These are phyloP conservation scores for Hypolimnas misippus DNA, from an alignment of 2,888 invertebrate genomes.

Conservation along the genomic window DNA sequence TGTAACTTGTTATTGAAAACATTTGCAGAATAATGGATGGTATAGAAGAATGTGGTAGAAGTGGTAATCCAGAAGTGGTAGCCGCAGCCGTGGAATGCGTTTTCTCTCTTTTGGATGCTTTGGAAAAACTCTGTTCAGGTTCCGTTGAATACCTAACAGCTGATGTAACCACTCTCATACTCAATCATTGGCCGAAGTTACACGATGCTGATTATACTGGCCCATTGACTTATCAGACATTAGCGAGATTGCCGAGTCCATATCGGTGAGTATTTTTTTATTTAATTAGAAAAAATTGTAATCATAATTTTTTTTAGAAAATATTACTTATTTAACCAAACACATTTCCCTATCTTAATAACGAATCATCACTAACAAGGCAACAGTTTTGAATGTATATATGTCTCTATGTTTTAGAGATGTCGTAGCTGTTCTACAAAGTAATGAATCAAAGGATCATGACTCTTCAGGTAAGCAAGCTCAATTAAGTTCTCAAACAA, in stretches of 20 bases:
- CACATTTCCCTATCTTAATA: too few relatives aligned
- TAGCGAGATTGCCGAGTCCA: slow-evolving; percentile 92
- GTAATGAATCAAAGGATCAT: slow-evolving; percentile 85
- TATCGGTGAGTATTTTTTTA: slow-evolving; percentile 82
- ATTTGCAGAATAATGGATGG: slow-evolving; percentile 92
- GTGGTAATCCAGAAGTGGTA: slow-evolving; percentile 90
- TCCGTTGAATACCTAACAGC: slow-evolving; percentile 71
- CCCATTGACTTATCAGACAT: slow-evolving; percentile 92
- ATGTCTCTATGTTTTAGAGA: slow-evolving; percentile 75
- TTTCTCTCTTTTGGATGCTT: slow-evolving; percentile 91
- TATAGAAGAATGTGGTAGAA: slow-evolving; percentile 95
- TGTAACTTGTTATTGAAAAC: too few relatives aligned
- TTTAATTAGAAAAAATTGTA: not conserved
- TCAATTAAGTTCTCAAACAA: not conserved
- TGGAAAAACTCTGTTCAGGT: slow-evolving; percentile 92
- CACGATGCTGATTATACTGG: slow-evolving; percentile 92
- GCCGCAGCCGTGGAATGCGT: slow-evolving; percentile 92
- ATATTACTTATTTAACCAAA: too few relatives aligned
- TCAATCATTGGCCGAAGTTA: slow-evolving; percentile 86
- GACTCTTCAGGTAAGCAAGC: slow-evolving; percentile 73
- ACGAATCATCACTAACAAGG: too few relatives aligned
- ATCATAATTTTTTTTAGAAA: too few relatives aligned
- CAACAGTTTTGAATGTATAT: too few relatives aligned
- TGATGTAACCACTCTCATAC: slow-evolving; percentile 78
- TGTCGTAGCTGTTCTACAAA: slow-evolving; percentile 88